A percentile compares a stretch with the other conserved stretches of the same genome.
These are phyloP conservation scores for Tortricodes alternella DNA, from an alignment of 2,888 invertebrate species.

Conservation along the genomic window DNA sequence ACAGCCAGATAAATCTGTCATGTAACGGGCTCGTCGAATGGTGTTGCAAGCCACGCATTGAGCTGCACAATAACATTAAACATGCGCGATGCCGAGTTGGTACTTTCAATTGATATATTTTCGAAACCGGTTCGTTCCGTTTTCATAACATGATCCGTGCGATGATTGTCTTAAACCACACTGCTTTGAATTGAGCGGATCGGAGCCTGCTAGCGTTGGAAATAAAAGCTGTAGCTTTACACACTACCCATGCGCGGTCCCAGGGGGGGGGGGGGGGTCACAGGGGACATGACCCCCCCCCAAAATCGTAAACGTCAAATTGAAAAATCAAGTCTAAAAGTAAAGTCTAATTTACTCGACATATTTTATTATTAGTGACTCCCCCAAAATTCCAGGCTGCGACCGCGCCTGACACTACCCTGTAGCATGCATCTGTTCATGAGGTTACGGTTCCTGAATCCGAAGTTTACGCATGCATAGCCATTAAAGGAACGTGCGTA, in stretches of 20 bases:
- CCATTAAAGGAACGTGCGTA: slow-evolving; percentile 47
- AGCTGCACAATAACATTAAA: slow-evolving; percentile 74
- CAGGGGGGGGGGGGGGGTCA: no score
- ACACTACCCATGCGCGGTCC: no score
- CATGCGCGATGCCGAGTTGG: slow-evolving; percentile 55
- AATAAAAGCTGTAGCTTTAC: background rate
- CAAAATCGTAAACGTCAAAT: no score
- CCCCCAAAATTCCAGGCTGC: no score
- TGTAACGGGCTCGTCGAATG: slow-evolving; percentile 55
- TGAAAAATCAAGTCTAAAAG: no score
- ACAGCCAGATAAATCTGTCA: slow-evolving; percentile 57
- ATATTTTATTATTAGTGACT: no score
- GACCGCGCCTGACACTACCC: no score
- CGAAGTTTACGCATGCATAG: background rate
- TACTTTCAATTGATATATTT: slow-evolving; percentile 80
- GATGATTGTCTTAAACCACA: slow-evolving; percentile 39
- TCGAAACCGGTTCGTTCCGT: slow-evolving; percentile 70
- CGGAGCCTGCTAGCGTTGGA: slow-evolving; percentile 1
- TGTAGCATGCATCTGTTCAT: background rate
- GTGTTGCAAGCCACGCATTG: slow-evolving; percentile 61
- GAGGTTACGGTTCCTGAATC: slow-evolving; percentile 10
- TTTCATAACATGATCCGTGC: slow-evolving; percentile 67
- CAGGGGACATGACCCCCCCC: no score
- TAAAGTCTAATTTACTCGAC: no score
- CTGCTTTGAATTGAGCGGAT: slow-evolving; percentile 33